Conservation (phyloP, 2,113 vertebrate genomes). For the Piprites chloris region DNA sequence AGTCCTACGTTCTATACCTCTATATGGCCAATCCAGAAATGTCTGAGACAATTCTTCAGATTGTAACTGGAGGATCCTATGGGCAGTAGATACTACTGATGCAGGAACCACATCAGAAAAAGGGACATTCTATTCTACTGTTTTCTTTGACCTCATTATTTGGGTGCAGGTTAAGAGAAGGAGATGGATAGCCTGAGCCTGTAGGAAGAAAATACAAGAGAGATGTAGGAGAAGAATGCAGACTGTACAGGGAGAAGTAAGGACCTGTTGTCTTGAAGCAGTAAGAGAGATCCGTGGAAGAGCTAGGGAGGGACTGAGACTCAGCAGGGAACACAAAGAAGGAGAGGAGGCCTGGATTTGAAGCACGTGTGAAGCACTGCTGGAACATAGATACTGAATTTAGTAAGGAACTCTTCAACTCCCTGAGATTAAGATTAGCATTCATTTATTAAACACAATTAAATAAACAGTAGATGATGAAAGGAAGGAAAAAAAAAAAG, state of each 20-base stretch:
- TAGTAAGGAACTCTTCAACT: background rate
- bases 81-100: accelerated
- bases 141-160: background rate
- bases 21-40: background rate
- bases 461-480: background rate
- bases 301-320: background rate
- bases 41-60: background rate
- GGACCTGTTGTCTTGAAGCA: background rate
- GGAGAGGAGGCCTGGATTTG: background rate
- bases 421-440: background rate
- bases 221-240: background rate
- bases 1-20: background rate
- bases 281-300: background rate
- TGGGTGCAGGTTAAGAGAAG: background rate
- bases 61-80: background rate
- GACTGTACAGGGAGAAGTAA: background rate
- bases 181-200: background rate
- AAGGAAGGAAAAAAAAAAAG: background rate
- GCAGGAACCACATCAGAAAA: background rate
- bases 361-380: background rate
- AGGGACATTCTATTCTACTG: background rate
- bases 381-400: background rate
- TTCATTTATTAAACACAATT: background rate
- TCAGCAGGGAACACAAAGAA: background rate
- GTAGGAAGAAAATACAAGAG: background rate